These are phyloP conservation scores for Lithophane socia DNA, from an alignment of 2,888 invertebrate genomes.

Conservation along the genomic window DNA sequence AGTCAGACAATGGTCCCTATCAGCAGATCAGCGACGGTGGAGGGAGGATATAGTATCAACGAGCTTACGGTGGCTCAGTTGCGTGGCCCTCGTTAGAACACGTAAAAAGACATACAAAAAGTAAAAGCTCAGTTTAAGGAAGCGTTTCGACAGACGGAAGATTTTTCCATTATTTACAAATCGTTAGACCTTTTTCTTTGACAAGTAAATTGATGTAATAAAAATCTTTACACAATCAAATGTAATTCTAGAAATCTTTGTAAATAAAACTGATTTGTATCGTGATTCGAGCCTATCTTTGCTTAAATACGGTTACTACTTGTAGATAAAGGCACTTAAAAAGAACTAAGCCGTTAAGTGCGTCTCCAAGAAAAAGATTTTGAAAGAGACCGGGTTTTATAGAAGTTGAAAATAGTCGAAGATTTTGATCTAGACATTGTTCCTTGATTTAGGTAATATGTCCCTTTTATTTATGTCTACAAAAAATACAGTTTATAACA, in stretches of 20 bases:
- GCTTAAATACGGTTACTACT: constrained; percentile 12
- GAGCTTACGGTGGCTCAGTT: constrained; percentile 65
- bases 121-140: constrained; percentile 39
- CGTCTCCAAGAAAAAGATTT: constrained; percentile 24
- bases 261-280: constrained; percentile 29
- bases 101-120: constrained; percentile 60
- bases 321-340: constrained; percentile 33
- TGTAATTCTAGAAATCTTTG: constrained; percentile 25
- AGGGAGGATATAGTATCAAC: constrained; percentile 52
- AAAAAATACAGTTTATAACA: not conserved
- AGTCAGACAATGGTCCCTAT: constrained; percentile 62
- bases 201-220: constrained; percentile 31
- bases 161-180: constrained; percentile 49
- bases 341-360: constrained; percentile 26
- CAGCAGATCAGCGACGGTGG: constrained; percentile 62
- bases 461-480: not conserved
- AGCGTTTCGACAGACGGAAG: constrained; percentile 14
- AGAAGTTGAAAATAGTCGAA: constrained; percentile 1
- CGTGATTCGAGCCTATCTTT: constrained; percentile 6
- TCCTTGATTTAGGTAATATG: not conserved
- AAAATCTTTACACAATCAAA: constrained; percentile 24
- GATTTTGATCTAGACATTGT: constrained; percentile 9
- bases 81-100: constrained; percentile 63
- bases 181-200: constrained; percentile 49
- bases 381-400: constrained; percentile 13